Evolutionary conservation across 2,888 invertebrate genomes (phyloP).

Genomic region (Aporophyla lueneburgensis): DNA sequence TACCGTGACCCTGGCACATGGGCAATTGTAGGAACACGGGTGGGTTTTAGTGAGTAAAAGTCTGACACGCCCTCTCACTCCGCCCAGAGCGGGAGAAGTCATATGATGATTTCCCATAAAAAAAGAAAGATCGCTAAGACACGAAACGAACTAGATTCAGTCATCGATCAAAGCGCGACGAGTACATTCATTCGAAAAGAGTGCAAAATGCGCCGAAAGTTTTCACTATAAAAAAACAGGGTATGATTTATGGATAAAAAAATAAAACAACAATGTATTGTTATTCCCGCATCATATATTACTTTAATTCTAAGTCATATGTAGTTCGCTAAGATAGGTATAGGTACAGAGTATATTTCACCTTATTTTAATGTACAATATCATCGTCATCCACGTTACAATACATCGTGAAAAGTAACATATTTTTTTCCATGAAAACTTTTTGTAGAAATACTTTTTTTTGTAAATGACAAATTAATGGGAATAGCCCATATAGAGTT

Average conservation of each 20-base stretch:
- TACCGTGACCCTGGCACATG: too few relatives aligned
- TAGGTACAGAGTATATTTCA: slow-evolving; percentile 85
- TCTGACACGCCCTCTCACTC: too few relatives aligned
- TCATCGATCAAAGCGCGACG: too few relatives aligned
- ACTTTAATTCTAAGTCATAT: slow-evolving; percentile 82
- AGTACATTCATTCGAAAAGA: too few relatives aligned
- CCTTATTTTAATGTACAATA: slow-evolving; percentile 71
- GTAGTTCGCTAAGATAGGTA: slow-evolving; percentile 79
- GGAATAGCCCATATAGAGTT: not conserved
- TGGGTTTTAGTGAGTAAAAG: too few relatives aligned
- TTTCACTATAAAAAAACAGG: not conserved
- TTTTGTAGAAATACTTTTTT: slow-evolving; percentile 41
- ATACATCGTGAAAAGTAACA: slow-evolving; percentile 51
- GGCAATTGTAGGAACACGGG: too few relatives aligned
- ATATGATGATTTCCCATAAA: too few relatives aligned
- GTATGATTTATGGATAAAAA: slow-evolving; percentile 46
- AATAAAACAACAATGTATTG: slow-evolving; percentile 80
- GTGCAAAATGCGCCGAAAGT: too few relatives aligned
- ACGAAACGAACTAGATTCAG: too few relatives aligned
- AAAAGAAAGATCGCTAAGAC: too few relatives aligned
- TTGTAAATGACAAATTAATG: not conserved
- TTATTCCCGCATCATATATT: slow-evolving; percentile 79
- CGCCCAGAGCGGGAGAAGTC: too few relatives aligned
- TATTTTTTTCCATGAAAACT: slow-evolving; percentile 21
- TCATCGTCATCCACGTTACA: slow-evolving; percentile 56